Percentiles rank a stretch among this genome's conserved stretches.
Evolutionary conservation across 1,140 invertebrate genomes (phyloP).

Genomic region (Leptoteleia sp.): DNA sequence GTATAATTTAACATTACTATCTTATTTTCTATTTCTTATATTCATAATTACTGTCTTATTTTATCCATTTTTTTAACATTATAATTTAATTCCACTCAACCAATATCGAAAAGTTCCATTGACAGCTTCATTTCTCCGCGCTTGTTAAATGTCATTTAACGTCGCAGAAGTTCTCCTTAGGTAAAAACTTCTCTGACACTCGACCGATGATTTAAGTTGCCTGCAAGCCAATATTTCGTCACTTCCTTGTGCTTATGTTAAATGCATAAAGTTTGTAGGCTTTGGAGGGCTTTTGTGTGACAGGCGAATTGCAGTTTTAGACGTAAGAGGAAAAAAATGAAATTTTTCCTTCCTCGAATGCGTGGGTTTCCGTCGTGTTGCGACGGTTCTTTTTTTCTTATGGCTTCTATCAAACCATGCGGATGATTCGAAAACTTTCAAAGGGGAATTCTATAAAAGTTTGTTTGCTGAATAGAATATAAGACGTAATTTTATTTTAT

Average conservation of each 20-base stretch:
- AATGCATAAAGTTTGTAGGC: constrained; percentile 16
- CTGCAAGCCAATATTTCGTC: constrained; percentile 27
- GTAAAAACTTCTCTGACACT: constrained; percentile 29
- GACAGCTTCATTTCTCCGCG: constrained; percentile 9
- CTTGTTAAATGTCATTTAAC: constrained; percentile 21
- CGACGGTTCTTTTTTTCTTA: constrained; percentile 24
- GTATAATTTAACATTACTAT: too few relatives aligned
- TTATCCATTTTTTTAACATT: too few relatives aligned
- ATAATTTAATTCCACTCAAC: too few relatives aligned
- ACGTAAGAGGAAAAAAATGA: neutral
- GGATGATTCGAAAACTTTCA: constrained; percentile 37
- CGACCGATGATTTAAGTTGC: constrained; percentile 30
- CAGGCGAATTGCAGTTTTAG: constrained; percentile 15
- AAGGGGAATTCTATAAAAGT: constrained; percentile 15
- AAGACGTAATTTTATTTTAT: neutral
- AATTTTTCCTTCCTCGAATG: constrained; percentile 15
- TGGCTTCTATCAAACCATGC: constrained; percentile 36
- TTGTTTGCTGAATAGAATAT: constrained; percentile 5
- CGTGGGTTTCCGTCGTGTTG: constrained; percentile 5
- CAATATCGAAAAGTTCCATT: constrained; percentile 1
- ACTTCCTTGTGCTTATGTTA: constrained; percentile 25
- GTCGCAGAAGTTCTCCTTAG: constrained; percentile 20
- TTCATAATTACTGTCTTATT: too few relatives aligned
- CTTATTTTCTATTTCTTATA: too few relatives aligned
- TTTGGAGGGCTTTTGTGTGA: constrained; percentile 25